Base-by-base conservation (phyloP, 2,113 vertebrate genomes). In the Scomber colias region DNA sequence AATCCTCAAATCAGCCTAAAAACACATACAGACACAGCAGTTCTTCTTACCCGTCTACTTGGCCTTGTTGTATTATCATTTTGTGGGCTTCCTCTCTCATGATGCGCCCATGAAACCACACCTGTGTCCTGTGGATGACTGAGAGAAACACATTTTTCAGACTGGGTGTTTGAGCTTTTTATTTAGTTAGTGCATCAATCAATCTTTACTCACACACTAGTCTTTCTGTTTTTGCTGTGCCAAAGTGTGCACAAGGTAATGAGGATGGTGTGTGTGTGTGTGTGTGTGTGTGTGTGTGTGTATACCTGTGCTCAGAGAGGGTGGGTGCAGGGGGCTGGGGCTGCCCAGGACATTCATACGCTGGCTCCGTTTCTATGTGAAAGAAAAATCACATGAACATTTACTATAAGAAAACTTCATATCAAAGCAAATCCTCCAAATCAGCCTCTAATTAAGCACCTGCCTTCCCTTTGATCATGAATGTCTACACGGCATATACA, bases 101-200 rank as follows among this genome's bases (percentile, higher is more conserved):
- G 89, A 99, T 99, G 82, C 97, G 95, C 61, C 98, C 98, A 0
- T 99, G 98, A 88, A 99, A 99, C 98, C 98, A 99, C 54, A 98
- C 95, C 89, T 99, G 98, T 14, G 97, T 99, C 89, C 95, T 96
- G 83, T 99, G 98, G 81, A 99, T 99, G 86, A 98, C 98, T 99
- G 66, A 35, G 31, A 80, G 35, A 86, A 9, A 77, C 1, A 65
- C 10, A 53, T 3, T 27, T 16, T 66, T 21, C 16, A 21, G 21
- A 57, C 11, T 70, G 15, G 8, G 5, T 57, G 27, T 49, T 67
- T 46, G 1, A 49, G 5, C 9, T 40, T 31, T 21, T 19, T 35
- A 11, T 70, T 21, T 40, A 16, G 35, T 7, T 27, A 12, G 44
- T 31, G 5, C 13, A 56, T 71, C 13, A 13, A 53, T 10, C 31